Conservation (phyloP, 2,888 invertebrate species). For the Prosopocoilus inquinatus region DNA sequence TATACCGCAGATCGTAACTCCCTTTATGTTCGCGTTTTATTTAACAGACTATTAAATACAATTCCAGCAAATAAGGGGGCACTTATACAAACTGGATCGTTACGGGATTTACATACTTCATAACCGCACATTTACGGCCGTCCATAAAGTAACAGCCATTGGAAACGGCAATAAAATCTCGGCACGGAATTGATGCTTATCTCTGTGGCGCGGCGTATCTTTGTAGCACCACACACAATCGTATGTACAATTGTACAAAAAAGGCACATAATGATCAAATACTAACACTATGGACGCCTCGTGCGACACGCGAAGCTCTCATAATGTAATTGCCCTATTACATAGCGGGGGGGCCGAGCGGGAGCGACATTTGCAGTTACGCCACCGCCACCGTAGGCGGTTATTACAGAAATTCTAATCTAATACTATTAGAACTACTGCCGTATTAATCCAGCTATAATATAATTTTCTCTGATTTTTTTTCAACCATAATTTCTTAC, state of each 20-base stretch:
- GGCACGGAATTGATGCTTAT: conserved; percentile 24
- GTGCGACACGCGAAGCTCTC: conserved; percentile 44
- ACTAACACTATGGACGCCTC: conserved; percentile 34
- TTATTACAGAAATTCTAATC: conserved; percentile 42
- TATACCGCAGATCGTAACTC: no score
- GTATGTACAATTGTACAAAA: conserved; percentile 20
- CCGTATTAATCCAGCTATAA: no score
- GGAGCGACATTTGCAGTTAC: background rate
- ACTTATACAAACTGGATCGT: background rate
- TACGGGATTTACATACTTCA: conserved; percentile 10
- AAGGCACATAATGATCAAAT: conserved; percentile 40
- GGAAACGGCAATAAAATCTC: conserved; percentile 25
- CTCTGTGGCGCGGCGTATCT: conserved; percentile 22
- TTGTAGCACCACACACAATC: conserved; percentile 19
- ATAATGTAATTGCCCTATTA: conserved; percentile 43
- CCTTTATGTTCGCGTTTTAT: no score
- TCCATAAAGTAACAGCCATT: conserved; percentile 19
- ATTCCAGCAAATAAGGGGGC: background rate
- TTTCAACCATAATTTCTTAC: no score
- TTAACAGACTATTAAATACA: no score
- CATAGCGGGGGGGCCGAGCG: background rate
- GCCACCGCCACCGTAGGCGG: conserved; percentile 30
- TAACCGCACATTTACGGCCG: conserved; percentile 21
- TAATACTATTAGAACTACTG: conserved; percentile 31
- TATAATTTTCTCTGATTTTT: no score